phyloP scores from a whole-genome alignment of 2,113 vertebrate genomes.

The Geococcyx californianus region DNA sequence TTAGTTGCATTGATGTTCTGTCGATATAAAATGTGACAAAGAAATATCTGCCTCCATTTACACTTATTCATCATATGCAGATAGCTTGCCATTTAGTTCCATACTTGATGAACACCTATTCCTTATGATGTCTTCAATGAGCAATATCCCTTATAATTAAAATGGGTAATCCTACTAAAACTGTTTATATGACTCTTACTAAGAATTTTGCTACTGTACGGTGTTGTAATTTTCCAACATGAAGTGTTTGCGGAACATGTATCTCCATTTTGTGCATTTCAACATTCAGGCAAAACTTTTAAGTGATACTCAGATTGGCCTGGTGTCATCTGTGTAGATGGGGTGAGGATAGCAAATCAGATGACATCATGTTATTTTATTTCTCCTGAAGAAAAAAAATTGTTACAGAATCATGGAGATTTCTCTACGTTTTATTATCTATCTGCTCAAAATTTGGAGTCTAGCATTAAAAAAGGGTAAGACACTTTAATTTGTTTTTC shows the following conservation, averaged over 20 bases:
- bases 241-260: accelerated
- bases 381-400: neutral
- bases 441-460: neutral
- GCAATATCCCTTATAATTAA: neutral
- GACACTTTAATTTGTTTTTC: neutral
- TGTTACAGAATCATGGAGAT: accelerated
- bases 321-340: neutral
- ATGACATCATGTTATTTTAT: neutral
- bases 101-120: neutral
- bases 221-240: neutral
- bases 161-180: neutral
- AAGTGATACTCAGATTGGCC: neutral
- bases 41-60: neutral
- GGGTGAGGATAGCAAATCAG: neutral
- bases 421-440: neutral
- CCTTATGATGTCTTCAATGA: neutral
- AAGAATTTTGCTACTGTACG: neutral
- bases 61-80: neutral
- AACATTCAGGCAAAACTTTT: neutral
- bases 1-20: neutral
- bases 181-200: neutral
- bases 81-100: neutral
- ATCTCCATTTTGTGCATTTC: neutral
- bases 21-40: neutral
- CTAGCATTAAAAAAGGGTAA: neutral